Percentiles rank a stretch among this genome's conserved stretches.
phyloP scores from a whole-genome alignment of 2,888 invertebrate species.

The Drosophila kuntzei region DNA sequence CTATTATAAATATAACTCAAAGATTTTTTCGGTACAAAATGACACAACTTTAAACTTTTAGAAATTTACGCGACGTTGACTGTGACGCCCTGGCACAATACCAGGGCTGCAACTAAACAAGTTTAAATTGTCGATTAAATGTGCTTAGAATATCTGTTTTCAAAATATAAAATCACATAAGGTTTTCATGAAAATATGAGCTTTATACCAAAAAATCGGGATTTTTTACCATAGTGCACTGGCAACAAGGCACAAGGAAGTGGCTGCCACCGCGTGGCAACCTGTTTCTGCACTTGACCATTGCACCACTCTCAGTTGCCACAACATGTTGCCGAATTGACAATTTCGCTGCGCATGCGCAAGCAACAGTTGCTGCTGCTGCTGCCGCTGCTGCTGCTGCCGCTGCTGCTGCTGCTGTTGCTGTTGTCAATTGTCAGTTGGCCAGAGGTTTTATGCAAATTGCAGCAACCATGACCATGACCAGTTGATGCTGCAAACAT shows the following conservation, averaged over 20 bases:
- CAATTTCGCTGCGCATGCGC: slow-evolving; percentile 69
- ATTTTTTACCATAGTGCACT: no score
- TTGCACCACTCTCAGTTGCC: slow-evolving; percentile 29
- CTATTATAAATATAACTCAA: no score
- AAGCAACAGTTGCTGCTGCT: slow-evolving; percentile 49
- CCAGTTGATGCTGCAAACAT: slow-evolving; percentile 35
- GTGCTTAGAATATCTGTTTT: no score
- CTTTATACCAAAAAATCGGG: no score
- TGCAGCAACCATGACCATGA: slow-evolving; percentile 57
- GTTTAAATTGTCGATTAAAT: no score
- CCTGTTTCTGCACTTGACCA: slow-evolving; percentile 83
- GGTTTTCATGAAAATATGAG: no score
- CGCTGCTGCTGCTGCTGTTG: slow-evolving; percentile 24
- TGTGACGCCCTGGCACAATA: no score
- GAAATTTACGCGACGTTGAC: no score
- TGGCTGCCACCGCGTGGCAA: slow-evolving; percentile 67
- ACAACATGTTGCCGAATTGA: slow-evolving; percentile 83
- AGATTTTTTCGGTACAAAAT: no score
- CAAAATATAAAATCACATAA: no score
- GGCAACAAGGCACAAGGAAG: slow-evolving; percentile 63
- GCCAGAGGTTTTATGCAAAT: slow-evolving; percentile 75
- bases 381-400: slow-evolving; percentile 45
- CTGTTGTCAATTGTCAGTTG: slow-evolving; percentile 78
- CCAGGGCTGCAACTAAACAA: no score
- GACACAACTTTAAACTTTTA: no score